phyloP scores from a whole-genome alignment of 2,113 vertebrate species.

The Origma solitaria region DNA sequence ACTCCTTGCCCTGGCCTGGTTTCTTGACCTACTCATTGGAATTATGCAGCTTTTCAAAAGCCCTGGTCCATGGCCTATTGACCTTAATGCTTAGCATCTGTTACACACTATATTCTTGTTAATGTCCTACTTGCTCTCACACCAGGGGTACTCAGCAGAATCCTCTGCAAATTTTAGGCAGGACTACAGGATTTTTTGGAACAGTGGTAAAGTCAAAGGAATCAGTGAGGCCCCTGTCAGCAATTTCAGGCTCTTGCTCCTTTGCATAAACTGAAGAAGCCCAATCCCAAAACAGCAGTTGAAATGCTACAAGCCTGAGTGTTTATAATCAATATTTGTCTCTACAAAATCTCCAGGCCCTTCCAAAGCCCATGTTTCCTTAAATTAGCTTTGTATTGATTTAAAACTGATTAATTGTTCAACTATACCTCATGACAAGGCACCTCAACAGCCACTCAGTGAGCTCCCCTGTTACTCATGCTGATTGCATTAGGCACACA shows the following conservation, averaged over 20 bases:
- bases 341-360: neutral
- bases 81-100: neutral
- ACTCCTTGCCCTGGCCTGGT: neutral
- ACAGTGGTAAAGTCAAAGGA: neutral
- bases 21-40: neutral
- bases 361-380: neutral
- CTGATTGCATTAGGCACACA: neutral
- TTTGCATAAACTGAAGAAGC: neutral
- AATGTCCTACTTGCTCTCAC: neutral
- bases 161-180: neutral
- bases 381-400: constrained; percentile 9
- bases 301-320: neutral
- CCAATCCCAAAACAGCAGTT: neutral
- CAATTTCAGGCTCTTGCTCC: neutral
- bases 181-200: neutral
- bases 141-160: neutral
- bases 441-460: neutral
- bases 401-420: constrained; percentile 8
- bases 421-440: neutral
- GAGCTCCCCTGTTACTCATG: neutral
- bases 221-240: neutral
- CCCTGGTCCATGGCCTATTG: neutral
- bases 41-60: neutral
- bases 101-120: neutral
- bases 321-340: neutral